Percentiles rank a stretch among this genome's conserved stretches.
phyloP scores from a whole-genome alignment of 2,797 vertebrate genomes.

The Hemibagrus guttatus region DNA sequence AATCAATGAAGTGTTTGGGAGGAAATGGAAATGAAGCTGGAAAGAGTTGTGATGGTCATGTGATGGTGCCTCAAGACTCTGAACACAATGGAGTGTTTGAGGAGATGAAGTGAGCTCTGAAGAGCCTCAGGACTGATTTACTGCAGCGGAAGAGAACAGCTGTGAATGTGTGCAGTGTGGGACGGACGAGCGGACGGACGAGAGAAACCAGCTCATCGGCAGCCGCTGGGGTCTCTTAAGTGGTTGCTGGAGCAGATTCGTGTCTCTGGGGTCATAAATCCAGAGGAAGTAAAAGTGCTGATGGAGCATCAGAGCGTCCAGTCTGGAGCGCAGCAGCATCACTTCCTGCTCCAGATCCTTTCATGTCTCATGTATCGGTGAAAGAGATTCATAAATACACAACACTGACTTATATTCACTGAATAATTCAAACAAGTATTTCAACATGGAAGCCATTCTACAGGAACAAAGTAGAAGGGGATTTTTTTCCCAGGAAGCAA shows the following conservation, averaged over 20 bases:
- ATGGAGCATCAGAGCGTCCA: constrained; percentile 18
- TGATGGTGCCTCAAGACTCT: neutral
- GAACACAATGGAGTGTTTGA: constrained; percentile 4
- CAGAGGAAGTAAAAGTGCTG: constrained; percentile 1
- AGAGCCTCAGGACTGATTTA: constrained; percentile 4
- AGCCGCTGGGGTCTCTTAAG: constrained; percentile 10
- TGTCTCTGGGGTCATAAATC: constrained; percentile 16
- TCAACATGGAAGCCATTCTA: neutral
- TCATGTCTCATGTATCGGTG: neutral
- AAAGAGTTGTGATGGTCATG: constrained; percentile 1
- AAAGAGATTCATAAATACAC: neutral
- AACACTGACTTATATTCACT: neutral
- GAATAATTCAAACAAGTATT: neutral
- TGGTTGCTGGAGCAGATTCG: neutral
- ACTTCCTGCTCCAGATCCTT: neutral
- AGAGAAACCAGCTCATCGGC: neutral
- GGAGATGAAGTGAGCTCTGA: neutral
- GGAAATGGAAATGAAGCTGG: neutral
- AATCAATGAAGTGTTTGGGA: neutral
- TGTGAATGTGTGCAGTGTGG: constrained; percentile 14
- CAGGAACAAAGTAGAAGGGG: too few species aligned
- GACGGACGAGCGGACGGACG: neutral
- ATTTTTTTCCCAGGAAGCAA: too few species aligned
- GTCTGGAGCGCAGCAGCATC: neutral
- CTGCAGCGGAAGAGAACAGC: neutral